Percentiles rank a stretch among this genome's conserved stretches.
phyloP scores from a whole-genome alignment of 2,797 vertebrate species.

The Cichlasoma orientale region DNA sequence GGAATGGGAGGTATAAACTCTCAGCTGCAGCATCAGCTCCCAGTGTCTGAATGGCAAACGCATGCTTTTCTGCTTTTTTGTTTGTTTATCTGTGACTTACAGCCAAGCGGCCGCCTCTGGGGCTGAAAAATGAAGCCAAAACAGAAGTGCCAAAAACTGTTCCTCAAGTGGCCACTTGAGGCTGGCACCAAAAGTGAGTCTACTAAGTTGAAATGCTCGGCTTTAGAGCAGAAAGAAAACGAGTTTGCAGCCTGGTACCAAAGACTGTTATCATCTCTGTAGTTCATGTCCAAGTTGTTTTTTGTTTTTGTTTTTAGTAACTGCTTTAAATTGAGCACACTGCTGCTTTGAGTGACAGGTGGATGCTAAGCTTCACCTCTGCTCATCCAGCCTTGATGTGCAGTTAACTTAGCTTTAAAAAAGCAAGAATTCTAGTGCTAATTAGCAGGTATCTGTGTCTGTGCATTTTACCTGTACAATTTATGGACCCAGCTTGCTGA shows the following conservation, averaged over 20 bases:
- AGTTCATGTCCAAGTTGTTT: too few relatives aligned
- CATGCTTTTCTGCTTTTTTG: not conserved
- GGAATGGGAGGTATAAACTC: not conserved
- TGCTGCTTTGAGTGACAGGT: not conserved
- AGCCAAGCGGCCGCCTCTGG: not conserved
- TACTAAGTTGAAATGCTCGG: not conserved
- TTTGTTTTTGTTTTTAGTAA: too few relatives aligned
- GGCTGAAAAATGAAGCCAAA: not conserved
- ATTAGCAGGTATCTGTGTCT: not conserved
- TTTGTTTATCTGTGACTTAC: not conserved
- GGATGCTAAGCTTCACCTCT: not conserved
- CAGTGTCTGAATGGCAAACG: not conserved
- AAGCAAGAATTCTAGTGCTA: not conserved
- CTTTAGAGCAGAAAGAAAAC: not conserved
- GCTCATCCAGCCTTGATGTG: not conserved
- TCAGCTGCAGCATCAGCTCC: constrained; percentile 3
- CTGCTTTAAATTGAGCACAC: not conserved
- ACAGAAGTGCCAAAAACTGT: not conserved
- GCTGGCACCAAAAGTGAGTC: not conserved
- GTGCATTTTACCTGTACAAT: not conserved
- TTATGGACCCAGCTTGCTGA: not conserved
- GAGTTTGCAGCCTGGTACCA: not conserved
- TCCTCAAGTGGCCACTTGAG: not conserved
- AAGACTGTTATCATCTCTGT: not conserved
- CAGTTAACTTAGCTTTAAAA: not conserved